Evolutionary conservation across 2,797 vertebrate genomes (phyloP).

Genomic region (Loriculus beryllinus): DNA sequence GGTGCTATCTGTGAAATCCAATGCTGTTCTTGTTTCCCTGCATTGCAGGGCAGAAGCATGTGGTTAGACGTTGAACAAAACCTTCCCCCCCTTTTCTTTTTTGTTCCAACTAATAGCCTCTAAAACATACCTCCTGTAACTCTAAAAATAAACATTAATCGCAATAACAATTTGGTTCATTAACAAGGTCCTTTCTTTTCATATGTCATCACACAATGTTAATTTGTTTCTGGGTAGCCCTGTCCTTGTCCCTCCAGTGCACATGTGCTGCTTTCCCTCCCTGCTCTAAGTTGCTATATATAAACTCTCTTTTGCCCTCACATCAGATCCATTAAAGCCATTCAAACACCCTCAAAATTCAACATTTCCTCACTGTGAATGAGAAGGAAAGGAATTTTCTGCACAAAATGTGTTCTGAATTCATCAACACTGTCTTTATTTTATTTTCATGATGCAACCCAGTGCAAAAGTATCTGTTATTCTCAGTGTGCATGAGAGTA

Average conservation of each 20-base stretch:
- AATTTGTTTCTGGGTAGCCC: slow-evolving; percentile 61
- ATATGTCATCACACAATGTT: slow-evolving; percentile 7
- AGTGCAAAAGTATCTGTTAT: not conserved
- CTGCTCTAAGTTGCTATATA: slow-evolving; percentile 1
- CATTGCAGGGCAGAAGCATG: slow-evolving; percentile 48
- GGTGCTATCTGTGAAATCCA: slow-evolving; percentile 73
- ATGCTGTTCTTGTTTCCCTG: slow-evolving; percentile 56
- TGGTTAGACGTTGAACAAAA: slow-evolving; percentile 27
- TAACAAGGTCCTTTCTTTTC: slow-evolving; percentile 2
- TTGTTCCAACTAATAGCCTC: not conserved
- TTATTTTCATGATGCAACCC: not conserved
- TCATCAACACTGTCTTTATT: not conserved
- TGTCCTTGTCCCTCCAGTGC: slow-evolving; percentile 9
- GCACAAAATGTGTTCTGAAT: not conserved
- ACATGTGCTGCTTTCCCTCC: not conserved
- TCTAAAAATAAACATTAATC: slow-evolving; percentile 4
- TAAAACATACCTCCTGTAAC: not conserved
- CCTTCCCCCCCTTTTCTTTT: not conserved
- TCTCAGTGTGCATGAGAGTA: not conserved
- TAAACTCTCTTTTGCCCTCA: slow-evolving; percentile 21
- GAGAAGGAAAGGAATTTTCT: not conserved
- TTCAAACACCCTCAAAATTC: slow-evolving; percentile 6
- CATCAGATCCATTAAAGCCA: not conserved
- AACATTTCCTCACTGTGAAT: fast-evolving
- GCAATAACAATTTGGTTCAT: not conserved